Percentiles rank a stretch among this genome's conserved stretches.
Evolutionary conservation across 2,113 vertebrate genomes (phyloP).

Genomic region (Coreoperca whiteheadi): DNA sequence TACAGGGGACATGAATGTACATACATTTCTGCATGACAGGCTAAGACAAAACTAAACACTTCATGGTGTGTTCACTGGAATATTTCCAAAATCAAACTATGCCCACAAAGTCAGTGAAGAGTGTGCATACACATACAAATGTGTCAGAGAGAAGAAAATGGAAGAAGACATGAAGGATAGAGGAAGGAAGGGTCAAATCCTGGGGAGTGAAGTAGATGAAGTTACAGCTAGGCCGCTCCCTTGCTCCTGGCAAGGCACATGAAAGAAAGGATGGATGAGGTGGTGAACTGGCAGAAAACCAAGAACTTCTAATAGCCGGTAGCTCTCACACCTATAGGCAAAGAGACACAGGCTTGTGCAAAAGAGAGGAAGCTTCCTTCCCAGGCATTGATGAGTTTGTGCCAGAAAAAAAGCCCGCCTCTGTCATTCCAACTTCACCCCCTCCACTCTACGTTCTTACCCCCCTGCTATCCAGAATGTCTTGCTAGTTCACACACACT

Average conservation of each 20-base stretch:
- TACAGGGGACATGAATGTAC: background rate
- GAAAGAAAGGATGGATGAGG: slow-evolving; percentile 22
- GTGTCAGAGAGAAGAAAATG: background rate
- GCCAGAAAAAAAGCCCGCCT: slow-evolving; percentile 63
- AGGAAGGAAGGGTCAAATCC: slow-evolving; percentile 7
- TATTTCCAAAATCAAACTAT: background rate
- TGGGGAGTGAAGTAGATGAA: background rate
- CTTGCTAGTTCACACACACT: background rate
- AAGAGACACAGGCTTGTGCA: slow-evolving; percentile 12
- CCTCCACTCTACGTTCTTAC: slow-evolving; percentile 49
- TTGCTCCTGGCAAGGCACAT: slow-evolving; percentile 27
- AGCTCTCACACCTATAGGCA: slow-evolving; percentile 43
- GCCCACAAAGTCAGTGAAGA: background rate
- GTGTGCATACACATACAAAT: background rate
- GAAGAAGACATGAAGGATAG: background rate
- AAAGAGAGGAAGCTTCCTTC: slow-evolving; percentile 24
- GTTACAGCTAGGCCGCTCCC: slow-evolving; percentile 51
- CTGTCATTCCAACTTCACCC: slow-evolving; percentile 51
- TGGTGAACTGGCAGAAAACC: slow-evolving; percentile 39
- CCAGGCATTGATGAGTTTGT: slow-evolving; percentile 25
- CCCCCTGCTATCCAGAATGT: slow-evolving; percentile 44
- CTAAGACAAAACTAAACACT: background rate
- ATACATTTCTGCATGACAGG: slow-evolving; percentile 13
- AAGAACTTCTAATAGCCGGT: slow-evolving; percentile 44
- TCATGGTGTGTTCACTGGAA: background rate